These are phyloP conservation scores for Sinosuthora webbiana DNA, from an alignment of 2,113 vertebrate species.

Conservation along the genomic window DNA sequence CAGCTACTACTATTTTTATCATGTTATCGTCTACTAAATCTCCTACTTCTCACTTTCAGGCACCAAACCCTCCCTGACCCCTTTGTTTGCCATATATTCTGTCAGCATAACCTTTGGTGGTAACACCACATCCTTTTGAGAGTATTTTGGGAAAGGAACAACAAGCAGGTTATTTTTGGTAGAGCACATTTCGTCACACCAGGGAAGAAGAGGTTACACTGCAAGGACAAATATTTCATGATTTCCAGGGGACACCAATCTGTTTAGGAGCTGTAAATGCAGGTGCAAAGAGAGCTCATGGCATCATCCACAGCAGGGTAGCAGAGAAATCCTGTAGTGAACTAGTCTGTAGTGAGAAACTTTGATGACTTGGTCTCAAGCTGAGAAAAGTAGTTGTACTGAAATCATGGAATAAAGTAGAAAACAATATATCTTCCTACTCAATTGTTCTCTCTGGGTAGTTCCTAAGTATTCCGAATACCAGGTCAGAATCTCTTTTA, in stretches of 20 bases:
- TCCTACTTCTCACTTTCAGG: not conserved
- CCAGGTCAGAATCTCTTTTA: not conserved
- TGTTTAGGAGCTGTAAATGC: not conserved
- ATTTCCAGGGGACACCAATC: not conserved
- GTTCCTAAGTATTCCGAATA: not conserved
- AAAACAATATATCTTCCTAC: constrained; percentile 15
- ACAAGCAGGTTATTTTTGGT: not conserved
- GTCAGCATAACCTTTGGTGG: not conserved
- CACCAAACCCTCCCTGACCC: not conserved
- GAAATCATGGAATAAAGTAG: not conserved
- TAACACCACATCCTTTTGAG: not conserved
- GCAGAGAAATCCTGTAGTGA: not conserved
- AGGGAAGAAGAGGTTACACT: not conserved
- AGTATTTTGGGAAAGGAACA: not conserved
- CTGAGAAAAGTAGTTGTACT: constrained; percentile 1
- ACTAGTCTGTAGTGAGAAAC: not conserved
- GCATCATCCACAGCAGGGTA: not conserved
- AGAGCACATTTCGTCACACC: not conserved
- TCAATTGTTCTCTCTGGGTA: not conserved
- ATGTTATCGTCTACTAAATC: not conserved
- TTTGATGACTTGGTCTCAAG: not conserved
- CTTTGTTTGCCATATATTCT: not conserved
- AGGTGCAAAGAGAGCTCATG: not conserved
- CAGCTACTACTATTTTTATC: not conserved
- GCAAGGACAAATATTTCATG: not conserved